These are phyloP conservation scores for Cataglyphis altisquamis DNA, from an alignment of 2,888 invertebrate species.

Conservation along the genomic window DNA sequence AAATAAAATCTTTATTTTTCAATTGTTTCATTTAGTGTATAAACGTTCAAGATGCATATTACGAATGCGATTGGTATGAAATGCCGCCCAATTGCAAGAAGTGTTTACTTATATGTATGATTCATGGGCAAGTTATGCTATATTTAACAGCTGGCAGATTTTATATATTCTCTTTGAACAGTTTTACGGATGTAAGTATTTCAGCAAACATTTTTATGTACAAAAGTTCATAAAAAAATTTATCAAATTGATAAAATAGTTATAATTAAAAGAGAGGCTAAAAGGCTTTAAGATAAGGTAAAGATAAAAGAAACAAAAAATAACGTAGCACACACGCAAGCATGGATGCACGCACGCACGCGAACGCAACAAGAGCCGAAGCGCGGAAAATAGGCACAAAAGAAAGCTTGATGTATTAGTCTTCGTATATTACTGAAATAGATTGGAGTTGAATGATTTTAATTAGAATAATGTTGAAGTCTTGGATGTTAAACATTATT, in stretches of 20 bases:
- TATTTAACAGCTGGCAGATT: slow-evolving; percentile 88
- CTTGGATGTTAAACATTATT: no score
- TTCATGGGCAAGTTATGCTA: slow-evolving; percentile 87
- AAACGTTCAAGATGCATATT: slow-evolving; percentile 87
- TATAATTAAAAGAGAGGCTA: neutral
- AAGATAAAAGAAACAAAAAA: no score
- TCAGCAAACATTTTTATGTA: neutral
- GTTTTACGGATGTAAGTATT: slow-evolving; percentile 87
- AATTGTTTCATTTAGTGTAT: slow-evolving; percentile 81
- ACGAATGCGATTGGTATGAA: slow-evolving; percentile 88
- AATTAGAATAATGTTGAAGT: no score
- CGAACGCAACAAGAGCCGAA: no score
- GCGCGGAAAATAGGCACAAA: no score
- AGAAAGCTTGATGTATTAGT: no score
- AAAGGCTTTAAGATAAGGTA: no score
- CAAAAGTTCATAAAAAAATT: neutral
- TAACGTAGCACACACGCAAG: no score
- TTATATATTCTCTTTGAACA: slow-evolving; percentile 87
- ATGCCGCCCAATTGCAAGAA: slow-evolving; percentile 86
- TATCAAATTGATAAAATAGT: neutral
- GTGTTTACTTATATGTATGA: slow-evolving; percentile 87
- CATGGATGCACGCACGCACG: no score
- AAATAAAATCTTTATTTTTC: neutral
- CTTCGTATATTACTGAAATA: no score
- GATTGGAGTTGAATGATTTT: no score